A percentile compares a stretch with the other conserved stretches of the same genome.
These are phyloP conservation scores for Hemicordylus capensis DNA, from an alignment of 2,113 vertebrate species.

Conservation along the genomic window DNA sequence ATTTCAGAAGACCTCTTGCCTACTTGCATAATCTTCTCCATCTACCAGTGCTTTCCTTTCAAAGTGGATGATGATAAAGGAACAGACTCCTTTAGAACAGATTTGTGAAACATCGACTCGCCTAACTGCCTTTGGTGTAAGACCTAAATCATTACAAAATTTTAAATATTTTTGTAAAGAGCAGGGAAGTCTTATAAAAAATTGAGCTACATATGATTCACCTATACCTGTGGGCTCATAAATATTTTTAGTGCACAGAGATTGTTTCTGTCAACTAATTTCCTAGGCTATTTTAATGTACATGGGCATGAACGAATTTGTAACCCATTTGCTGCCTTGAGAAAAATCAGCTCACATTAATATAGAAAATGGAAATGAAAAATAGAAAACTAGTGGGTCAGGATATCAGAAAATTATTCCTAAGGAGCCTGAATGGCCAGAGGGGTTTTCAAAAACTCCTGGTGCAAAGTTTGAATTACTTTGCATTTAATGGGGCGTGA, in stretches of 20 bases:
- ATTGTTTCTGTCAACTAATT: background rate
- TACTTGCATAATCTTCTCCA: background rate
- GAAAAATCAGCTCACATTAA: conserved; percentile 34
- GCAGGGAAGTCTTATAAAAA: background rate
- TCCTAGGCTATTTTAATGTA: background rate
- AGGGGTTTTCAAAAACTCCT: background rate
- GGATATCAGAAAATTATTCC: conserved; percentile 42
- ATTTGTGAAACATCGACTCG: background rate
- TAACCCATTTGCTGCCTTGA: conserved; percentile 16
- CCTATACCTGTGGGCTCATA: no score
- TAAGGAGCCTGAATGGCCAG: conserved; percentile 51
- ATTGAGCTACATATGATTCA: background rate
- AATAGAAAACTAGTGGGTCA: conserved; percentile 39
- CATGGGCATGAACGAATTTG: conserved; percentile 15
- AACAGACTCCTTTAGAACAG: background rate
- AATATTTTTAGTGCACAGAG: background rate
- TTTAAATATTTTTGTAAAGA: no score
- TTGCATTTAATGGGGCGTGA: background rate
- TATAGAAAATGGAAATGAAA: background rate
- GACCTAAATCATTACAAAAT: no score
- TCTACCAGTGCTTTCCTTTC: background rate
- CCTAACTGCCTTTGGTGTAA: background rate
- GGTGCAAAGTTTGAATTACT: background rate
- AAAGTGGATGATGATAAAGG: background rate
- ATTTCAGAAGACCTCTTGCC: background rate